Evolutionary conservation across 2,797 vertebrate species (phyloP), one percentile per base, ranked within the genome.

Genomic region (Distichodus sexfasciatus): DNA sequence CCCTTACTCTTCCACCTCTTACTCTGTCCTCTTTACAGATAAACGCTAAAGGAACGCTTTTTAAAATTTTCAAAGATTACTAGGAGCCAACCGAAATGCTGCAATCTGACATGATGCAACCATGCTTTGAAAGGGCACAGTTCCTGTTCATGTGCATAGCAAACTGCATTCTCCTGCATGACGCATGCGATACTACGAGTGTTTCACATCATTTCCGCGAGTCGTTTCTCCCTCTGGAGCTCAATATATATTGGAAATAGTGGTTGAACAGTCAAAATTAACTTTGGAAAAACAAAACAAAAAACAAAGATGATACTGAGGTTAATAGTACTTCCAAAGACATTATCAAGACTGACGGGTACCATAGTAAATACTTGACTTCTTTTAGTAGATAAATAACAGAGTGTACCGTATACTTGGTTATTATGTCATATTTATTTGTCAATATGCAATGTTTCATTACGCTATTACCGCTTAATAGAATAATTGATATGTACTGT

Each of bases 51-150:
- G 65, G 68, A 72, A 77, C 67, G 47, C 67, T 63, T 31, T 65
- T 41, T 43, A 51, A 55, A 65, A 55, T 19, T 64, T 62, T 44
- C 59, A n/a, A n/a, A n/a, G n/a, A n/a, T n/a, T 70, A 65, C 79
- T 81, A 81, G 84, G 87, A 90, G 81, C 83, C 83, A 79, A 84
- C 87, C 87, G 84, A 83, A 83, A 87, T 91, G 87, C 86, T 88
- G 86, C 86, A 84, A 85, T 85, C 86, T 69, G 31, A 59, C 62
- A 55, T 82, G 84, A 88, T 83, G 85, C 87, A 85, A 90, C 88
- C 88, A 90, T 90, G 88, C 88, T 87, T 87, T 81, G 87, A 84
- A 87, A 86, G 83, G 86, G 88, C 87, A 88, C 85, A 88, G 85
- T 51, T 69, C 44, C 57, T 64, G 50, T 54, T 83, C 83, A 86